Evolutionary conservation across 2,888 invertebrate genomes (phyloP).

Genomic region (Philereme transversata): DNA sequence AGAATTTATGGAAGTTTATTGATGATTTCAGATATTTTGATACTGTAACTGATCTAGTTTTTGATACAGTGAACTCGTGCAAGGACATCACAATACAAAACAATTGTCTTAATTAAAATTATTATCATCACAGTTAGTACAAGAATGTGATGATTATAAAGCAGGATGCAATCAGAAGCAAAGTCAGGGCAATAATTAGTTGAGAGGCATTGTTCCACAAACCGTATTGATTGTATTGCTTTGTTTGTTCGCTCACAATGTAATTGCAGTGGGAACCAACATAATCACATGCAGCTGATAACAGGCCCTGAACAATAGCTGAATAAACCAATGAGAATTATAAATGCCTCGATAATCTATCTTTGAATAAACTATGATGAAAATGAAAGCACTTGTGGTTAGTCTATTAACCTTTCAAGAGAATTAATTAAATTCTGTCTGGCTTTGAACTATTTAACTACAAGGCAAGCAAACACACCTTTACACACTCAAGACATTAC

Average conservation of each 20-base stretch:
- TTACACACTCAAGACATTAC: constrained; percentile 12
- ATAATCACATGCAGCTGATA: constrained; percentile 17
- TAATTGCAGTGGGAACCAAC: constrained; percentile 22
- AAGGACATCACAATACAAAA: too few species aligned
- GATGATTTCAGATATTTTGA: too few species aligned
- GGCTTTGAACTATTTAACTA: constrained; percentile 14
- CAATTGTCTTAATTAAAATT: too few species aligned
- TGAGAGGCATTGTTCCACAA: constrained; percentile 23
- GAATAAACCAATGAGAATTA: background rate
- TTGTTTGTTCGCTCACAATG: constrained; percentile 14
- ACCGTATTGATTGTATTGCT: constrained; percentile 15
- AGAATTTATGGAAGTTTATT: too few species aligned
- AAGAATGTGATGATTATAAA: background rate
- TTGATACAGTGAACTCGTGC: too few species aligned
- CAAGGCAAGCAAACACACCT: constrained; percentile 15
- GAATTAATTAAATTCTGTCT: background rate
- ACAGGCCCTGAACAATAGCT: constrained; percentile 1
- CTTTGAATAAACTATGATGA: background rate
- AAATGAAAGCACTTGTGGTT: background rate
- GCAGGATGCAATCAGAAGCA: constrained; percentile 21
- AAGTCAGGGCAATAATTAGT: constrained; percentile 11
- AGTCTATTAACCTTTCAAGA: too few species aligned
- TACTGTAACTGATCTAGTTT: too few species aligned
- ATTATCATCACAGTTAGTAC: background rate
- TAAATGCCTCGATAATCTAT: background rate